Conservation (phyloP, 1,140 invertebrate genomes). For the Neomicropteryx cornuta region DNA sequence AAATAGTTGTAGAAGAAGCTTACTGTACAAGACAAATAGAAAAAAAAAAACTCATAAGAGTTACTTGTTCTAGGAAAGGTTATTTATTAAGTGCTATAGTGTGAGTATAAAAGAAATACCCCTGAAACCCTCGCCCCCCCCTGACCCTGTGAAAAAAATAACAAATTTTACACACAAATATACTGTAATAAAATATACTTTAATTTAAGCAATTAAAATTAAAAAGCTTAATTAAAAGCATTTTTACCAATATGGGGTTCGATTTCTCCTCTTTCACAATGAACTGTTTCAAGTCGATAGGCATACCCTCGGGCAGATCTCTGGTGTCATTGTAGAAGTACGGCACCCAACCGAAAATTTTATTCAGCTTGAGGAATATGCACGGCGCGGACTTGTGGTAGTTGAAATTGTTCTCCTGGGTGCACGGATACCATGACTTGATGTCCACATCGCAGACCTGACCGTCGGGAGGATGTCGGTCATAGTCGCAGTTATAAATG, state of each 20-base stretch:
- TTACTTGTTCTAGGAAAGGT: too few relatives aligned
- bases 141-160: too few relatives aligned
- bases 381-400: constrained; percentile 69
- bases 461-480: constrained; percentile 45
- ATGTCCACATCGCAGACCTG: constrained; percentile 65
- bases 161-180: too few relatives aligned
- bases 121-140: too few relatives aligned
- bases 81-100: too few relatives aligned
- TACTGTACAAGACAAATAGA: too few relatives aligned
- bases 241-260: constrained; percentile 27
- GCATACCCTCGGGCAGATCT: constrained; percentile 53
- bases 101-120: too few relatives aligned
- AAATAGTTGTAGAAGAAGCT: too few relatives aligned
- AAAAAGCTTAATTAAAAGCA: too few relatives aligned
- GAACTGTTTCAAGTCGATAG: constrained; percentile 45
- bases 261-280: constrained; percentile 39
- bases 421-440: constrained; percentile 50
- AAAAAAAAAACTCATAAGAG: too few relatives aligned
- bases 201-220: too few relatives aligned
- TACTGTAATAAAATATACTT: too few relatives aligned
- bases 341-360: constrained; percentile 68
- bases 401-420: constrained; percentile 56
- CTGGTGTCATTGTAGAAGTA: constrained; percentile 54
- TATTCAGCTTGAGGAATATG: constrained; percentile 74
- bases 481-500: constrained; percentile 53